Evolutionary conservation across 2,888 invertebrate species (phyloP).

Genomic region (Dascillus cervinus): DNA sequence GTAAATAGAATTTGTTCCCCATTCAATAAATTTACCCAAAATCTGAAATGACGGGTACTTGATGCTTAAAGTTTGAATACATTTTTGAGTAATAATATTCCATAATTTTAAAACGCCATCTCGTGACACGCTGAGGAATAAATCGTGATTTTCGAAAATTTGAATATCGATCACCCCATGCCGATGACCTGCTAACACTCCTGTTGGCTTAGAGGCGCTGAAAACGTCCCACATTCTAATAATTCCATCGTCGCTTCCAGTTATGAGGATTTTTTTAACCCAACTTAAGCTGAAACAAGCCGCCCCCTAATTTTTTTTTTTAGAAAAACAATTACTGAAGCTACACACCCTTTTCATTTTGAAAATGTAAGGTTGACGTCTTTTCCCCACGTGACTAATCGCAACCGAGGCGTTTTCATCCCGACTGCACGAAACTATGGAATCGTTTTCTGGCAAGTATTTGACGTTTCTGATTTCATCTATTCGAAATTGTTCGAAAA

Average conservation of each 20-base stretch:
- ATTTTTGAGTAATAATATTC: constrained; percentile 51
- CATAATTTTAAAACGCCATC: constrained; percentile 53
- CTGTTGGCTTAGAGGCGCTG: constrained; percentile 37
- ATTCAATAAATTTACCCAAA: constrained; percentile 51
- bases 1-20: constrained; percentile 49
- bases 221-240: constrained; percentile 53
- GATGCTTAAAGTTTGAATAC: constrained; percentile 49
- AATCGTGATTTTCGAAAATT: constrained; percentile 43
- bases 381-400: constrained; percentile 43
- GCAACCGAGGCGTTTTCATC: constrained; percentile 47
- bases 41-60: constrained; percentile 51
- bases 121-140: constrained; percentile 47
- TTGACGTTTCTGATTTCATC: constrained; percentile 45
- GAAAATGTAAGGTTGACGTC: constrained; percentile 47
- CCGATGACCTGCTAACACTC: constrained; percentile 31
- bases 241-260: constrained; percentile 49
- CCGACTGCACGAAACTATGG: constrained; percentile 50
- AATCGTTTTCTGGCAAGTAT: constrained; percentile 43
- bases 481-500: constrained; percentile 43
- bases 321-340: not conserved
- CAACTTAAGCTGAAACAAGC: constrained; percentile 49
- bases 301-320: constrained; percentile 52
- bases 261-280: constrained; percentile 45
- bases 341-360: constrained; percentile 46
- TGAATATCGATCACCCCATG: constrained; percentile 48